Base-by-base conservation (phyloP, 2,113 vertebrate genomes). In the Grus americana region DNA sequence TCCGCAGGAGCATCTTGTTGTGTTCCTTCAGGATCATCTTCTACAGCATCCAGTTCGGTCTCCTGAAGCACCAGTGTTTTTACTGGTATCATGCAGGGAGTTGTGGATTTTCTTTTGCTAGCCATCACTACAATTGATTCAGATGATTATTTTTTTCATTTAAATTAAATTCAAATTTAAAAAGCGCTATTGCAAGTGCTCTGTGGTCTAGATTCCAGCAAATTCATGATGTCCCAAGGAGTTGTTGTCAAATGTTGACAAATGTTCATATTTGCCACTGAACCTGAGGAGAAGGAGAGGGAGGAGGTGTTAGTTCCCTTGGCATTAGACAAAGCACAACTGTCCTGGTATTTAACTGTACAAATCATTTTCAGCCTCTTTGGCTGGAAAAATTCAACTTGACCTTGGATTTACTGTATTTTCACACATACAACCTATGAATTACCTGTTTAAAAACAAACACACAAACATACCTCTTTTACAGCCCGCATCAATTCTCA, bases 51-150 rank as follows among this genome's bases (percentile, higher is more conserved):
- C 49, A 80, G 93, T 11, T 98, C 97, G 3, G 96, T 79, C 32
- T 98, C 98, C 82, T 98, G 99, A 88, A 98, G 94, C 15, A 98
- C 98, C 93, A 98, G 94, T 2, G 98, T 96, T 97, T 99, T 99
- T 65, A 99, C 97, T 4, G 99, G 99, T 97, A 99, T 99, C 99
- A 99, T 99, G 94, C 99, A 99, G 10, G 99, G 99, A 27, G 98
- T 99, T 27, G 99, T 99, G 32, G 99, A 99, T 97, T 99, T 99
- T 97, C 99, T 98, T 97, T 99, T 99, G 98, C 99, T 99, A 94
- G 99, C 99, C 99, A 99, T 99, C 58, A 52, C 83, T 97, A 55
- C 71, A 83, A 9, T 59, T 79, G 63, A 95, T 88, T 63, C 88
- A 57, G 91, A 88, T 71, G 79, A 92, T 88, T 93, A 91, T 93